A percentile compares a stretch with the other conserved stretches of the same genome.
Evolutionary conservation across 2,888 invertebrate species (phyloP).

Genomic region (Mesorhabditis belari): DNA sequence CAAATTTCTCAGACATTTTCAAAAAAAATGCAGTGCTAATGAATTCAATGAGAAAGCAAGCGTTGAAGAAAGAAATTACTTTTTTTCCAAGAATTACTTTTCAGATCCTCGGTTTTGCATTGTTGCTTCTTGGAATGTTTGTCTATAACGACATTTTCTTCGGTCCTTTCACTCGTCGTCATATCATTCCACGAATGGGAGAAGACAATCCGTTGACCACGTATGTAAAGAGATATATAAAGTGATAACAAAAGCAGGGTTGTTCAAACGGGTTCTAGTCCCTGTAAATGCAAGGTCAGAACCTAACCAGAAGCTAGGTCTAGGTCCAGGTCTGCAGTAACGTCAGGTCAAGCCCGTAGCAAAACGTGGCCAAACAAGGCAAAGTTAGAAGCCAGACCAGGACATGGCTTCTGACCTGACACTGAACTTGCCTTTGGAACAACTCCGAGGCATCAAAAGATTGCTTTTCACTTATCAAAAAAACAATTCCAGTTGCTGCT

Average conservation of each 20-base stretch:
- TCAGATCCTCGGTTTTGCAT: conserved; percentile 66
- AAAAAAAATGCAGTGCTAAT: neutral
- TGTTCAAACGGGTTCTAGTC: no score
- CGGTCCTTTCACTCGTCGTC: conserved; percentile 47
- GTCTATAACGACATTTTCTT: conserved; percentile 62
- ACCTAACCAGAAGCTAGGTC: no score
- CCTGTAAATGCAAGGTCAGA: no score
- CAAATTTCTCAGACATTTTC: neutral
- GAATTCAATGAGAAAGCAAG: neutral
- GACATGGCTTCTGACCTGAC: no score
- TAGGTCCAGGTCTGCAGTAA: conserved; percentile 6
- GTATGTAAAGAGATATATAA: no score
- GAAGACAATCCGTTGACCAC: neutral
- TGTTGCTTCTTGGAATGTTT: conserved; percentile 74
- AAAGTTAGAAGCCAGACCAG: no score
- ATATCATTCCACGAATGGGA: conserved; percentile 24
- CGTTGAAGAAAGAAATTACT: no score
- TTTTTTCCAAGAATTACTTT: conserved; percentile 8
- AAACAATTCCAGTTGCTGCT: conserved; percentile 22
- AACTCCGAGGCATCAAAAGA: no score
- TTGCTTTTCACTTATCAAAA: conserved; percentile 4
- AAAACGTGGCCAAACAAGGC: no score
- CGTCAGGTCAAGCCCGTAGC: no score
- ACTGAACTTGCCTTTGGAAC: no score
- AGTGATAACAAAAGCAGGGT: no score